Conservation (phyloP, 2,113 vertebrate species). For the Aviceda subcristata region DNA sequence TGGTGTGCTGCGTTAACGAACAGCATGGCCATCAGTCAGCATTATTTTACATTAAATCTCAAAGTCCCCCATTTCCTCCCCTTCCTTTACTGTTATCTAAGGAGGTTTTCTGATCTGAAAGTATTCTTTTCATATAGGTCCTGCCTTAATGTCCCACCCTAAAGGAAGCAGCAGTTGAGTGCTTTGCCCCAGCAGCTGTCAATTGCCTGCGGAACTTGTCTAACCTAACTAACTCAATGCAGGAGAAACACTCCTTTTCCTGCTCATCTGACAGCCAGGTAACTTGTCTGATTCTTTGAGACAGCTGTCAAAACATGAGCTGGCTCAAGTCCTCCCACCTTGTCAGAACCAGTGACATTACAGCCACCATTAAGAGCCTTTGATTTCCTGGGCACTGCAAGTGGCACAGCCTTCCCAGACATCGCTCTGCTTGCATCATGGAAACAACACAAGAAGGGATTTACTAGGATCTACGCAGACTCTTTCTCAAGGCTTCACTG, state of each 20-base stretch:
- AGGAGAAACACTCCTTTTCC: neutral
- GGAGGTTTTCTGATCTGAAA: neutral
- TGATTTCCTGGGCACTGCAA: neutral
- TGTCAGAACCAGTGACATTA: neutral
- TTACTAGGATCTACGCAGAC: neutral
- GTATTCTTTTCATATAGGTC: neutral
- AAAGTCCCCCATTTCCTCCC: fast-evolving
- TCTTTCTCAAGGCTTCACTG: neutral
- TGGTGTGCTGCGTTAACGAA: fast-evolving
- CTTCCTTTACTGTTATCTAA: neutral
- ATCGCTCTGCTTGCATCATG: fast-evolving
- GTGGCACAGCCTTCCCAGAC: neutral
- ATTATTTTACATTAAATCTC: neutral
- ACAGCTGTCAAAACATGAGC: neutral
- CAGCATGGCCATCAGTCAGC: neutral
- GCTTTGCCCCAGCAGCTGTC: neutral
- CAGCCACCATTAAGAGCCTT: neutral
- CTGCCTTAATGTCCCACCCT: neutral
- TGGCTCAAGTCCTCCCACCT: neutral
- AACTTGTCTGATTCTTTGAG: neutral
- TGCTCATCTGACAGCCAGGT: neutral
- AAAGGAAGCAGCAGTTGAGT: neutral
- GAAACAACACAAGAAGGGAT: neutral
- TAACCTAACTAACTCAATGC: neutral
- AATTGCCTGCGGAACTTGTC: neutral